These are phyloP conservation scores for Sussaba pulchella DNA, from an alignment of 2,888 invertebrate genomes.

Conservation along the genomic window DNA sequence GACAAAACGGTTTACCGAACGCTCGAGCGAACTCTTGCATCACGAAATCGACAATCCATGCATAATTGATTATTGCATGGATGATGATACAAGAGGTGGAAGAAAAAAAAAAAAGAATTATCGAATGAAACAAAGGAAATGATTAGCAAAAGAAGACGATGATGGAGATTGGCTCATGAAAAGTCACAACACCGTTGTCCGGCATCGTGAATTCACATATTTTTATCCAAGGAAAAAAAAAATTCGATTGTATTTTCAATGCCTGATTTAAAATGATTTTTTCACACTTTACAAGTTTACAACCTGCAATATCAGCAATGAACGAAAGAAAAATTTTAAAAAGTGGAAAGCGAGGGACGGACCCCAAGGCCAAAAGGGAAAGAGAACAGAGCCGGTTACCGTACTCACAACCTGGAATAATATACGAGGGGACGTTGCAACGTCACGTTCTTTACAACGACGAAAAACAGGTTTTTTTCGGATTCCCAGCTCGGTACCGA, in stretches of 20 bases:
- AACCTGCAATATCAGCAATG: too few relatives aligned
- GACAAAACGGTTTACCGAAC: constrained; percentile 13
- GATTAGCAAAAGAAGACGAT: not conserved
- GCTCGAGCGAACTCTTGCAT: not conserved
- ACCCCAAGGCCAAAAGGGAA: constrained; percentile 17
- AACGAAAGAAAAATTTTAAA: not conserved
- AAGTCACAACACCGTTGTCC: not conserved
- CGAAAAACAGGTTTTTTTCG: constrained; percentile 23
- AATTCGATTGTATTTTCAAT: too few relatives aligned
- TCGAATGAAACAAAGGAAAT: not conserved
- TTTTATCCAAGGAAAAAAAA: too few relatives aligned
- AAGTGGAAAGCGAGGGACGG: not conserved
- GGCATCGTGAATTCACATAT: not conserved
- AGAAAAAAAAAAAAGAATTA: not conserved
- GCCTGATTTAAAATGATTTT: too few relatives aligned
- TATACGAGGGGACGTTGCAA: not conserved
- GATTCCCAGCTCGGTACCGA: not conserved
- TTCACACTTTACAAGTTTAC: too few relatives aligned
- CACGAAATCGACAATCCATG: constrained; percentile 20
- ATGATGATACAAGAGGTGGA: not conserved
- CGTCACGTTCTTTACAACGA: not conserved
- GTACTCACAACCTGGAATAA: not conserved
- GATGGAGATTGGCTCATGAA: not conserved
- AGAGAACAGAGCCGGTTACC: not conserved
- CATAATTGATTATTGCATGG: constrained; percentile 24